Percentiles rank a stretch among this genome's conserved stretches.
phyloP scores from a whole-genome alignment of 2,888 invertebrate genomes.

The Cyclophora punctaria region DNA sequence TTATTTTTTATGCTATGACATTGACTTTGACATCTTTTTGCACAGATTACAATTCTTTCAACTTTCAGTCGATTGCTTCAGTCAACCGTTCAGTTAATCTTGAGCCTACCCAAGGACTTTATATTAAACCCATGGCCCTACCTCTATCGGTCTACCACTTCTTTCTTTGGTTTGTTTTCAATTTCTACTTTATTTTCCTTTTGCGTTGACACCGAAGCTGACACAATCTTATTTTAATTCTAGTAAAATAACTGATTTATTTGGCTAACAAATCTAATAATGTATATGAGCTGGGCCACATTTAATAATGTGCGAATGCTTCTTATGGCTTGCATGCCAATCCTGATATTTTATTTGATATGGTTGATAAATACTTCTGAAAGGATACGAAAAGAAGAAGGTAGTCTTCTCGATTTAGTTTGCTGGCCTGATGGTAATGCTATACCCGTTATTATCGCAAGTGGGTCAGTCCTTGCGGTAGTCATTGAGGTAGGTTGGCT shows the following conservation, averaged over 20 bases:
- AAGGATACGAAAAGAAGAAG: conserved; percentile 63
- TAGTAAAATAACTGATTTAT: too few relatives aligned
- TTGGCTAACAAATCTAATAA: conserved; percentile 13
- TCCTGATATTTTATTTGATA: conserved; percentile 63
- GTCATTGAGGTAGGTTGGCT: conserved; percentile 49
- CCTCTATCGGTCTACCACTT: too few relatives aligned
- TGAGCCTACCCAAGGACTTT: too few relatives aligned
- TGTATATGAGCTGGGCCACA: conserved; percentile 62
- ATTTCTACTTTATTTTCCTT: neutral
- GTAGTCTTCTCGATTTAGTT: conserved; percentile 56
- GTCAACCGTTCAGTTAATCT: too few relatives aligned
- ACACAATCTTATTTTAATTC: neutral
- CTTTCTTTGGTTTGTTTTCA: too few relatives aligned
- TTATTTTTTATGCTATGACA: too few relatives aligned
- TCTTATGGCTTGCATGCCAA: conserved; percentile 64
- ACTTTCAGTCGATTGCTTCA: too few relatives aligned
- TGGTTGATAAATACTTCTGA: conserved; percentile 67
- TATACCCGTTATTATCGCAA: conserved; percentile 62
- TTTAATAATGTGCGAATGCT: conserved; percentile 65
- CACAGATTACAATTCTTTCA: too few relatives aligned
- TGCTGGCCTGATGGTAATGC: conserved; percentile 70
- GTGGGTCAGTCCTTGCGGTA: conserved; percentile 56
- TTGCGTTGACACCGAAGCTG: neutral
- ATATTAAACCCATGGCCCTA: too few relatives aligned
- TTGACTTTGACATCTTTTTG: too few relatives aligned